Base-by-base conservation (phyloP, 2,797 vertebrate genomes). In the Meda fulgida region DNA sequence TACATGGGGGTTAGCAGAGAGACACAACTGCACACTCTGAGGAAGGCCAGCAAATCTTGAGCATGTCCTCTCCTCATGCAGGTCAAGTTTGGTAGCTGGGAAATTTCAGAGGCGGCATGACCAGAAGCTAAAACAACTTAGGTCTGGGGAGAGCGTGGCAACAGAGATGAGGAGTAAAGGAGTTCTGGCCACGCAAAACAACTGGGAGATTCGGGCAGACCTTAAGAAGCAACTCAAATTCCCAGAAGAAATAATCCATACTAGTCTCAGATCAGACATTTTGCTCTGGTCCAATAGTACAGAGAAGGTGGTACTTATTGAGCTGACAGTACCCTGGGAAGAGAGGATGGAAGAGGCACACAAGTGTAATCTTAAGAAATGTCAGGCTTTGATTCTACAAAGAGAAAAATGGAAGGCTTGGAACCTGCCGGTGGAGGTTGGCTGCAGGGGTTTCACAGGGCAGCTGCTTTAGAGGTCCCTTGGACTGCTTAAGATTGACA, bases 171-270 rank as follows among this genome's bases (percentile, higher is more conserved):
- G 18, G 69, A 43, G 5, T 58, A 87, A 66, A 78, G 65, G 63
- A 23, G 40, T 81, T 29, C 29, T 65, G 36, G 63, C 78, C 36
- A 76, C 31, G 1, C 71, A 53, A 67, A 46, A 46, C 46, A 46
- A 81, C 63, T 81, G 78, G 78, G 40, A 53, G 77, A 58, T n/a
- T 3, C 3, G 9, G 23, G 10, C 55, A n/a, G 55, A 69, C 60
- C 69, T 81, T 38, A 55, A 65, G 26, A 76, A 40, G 78, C 29
- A 60, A 58, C 53, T n/a, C 8, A 58, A 60, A 60, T 60, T 26
- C 23, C 10, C 21, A n/a, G 53, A 55, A 9, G 21, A 55, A 55
- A 55, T 55, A n/a, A 55, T 55, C 21, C 9, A 58, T 58, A 58
- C 9, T 58, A n/a, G 23, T 58, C 55, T 58, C 23, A 58, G 23